A percentile compares a stretch with the other conserved stretches of the same genome.
Conservation (phyloP, 2,888 invertebrate species). For the Diaprepes abbreviatus region DNA sequence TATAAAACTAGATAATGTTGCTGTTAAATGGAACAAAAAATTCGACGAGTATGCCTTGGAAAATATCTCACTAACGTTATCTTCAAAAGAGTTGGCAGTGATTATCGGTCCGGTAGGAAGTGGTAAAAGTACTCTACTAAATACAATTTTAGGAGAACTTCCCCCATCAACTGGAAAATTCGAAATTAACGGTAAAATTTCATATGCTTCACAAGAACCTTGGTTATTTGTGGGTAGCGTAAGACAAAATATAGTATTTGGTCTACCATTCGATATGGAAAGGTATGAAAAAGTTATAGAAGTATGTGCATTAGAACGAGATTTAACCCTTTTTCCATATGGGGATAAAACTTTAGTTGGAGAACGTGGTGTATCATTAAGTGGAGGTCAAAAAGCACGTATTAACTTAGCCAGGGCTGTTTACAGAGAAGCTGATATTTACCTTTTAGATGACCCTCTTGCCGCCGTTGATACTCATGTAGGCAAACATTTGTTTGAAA, state of each 20-base stretch:
- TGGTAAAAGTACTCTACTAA: slow-evolving; percentile 72
- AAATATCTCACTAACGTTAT: slow-evolving; percentile 75
- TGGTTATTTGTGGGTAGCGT: slow-evolving; percentile 87
- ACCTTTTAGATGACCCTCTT: slow-evolving; percentile 89
- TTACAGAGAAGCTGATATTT: slow-evolving; percentile 86
- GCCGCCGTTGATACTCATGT: slow-evolving; percentile 92
- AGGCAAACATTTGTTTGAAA: slow-evolving; percentile 87
- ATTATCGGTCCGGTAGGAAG: slow-evolving; percentile 76
- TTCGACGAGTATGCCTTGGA: slow-evolving; percentile 67
- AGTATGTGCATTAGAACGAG: slow-evolving; percentile 79
- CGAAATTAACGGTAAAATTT: slow-evolving; percentile 76
- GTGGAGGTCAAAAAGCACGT: slow-evolving; percentile 87
- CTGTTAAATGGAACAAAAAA: slow-evolving; percentile 75
- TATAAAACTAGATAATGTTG: slow-evolving; percentile 66
- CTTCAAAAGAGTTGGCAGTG: slow-evolving; percentile 71
- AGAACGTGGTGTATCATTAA: slow-evolving; percentile 79
- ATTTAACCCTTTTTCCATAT: slow-evolving; percentile 80
- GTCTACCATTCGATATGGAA: slow-evolving; percentile 77
- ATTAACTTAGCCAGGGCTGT: slow-evolving; percentile 88
- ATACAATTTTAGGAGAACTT: slow-evolving; percentile 78
- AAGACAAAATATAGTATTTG: slow-evolving; percentile 93
- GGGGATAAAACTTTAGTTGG: slow-evolving; percentile 86
- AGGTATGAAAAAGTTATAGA: slow-evolving; percentile 77
- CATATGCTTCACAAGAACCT: slow-evolving; percentile 87
- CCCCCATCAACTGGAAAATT: slow-evolving; percentile 76